Evolutionary conservation across 1,140 invertebrate genomes (phyloP), one percentile per base, ranked within the genome.

Genomic region (Steinernema feltiae): DNA sequence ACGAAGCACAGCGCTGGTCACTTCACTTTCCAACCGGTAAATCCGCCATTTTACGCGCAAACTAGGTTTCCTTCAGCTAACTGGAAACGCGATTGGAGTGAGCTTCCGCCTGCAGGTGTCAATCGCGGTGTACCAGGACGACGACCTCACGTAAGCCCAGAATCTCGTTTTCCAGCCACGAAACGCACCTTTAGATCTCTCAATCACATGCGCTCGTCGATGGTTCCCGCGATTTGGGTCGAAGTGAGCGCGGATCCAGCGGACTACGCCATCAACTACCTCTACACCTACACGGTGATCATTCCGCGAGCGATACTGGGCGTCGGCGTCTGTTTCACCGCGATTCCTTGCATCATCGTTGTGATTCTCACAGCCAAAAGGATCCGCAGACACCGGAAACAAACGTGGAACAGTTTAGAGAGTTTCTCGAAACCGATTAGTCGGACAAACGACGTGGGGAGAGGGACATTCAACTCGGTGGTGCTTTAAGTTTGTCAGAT

Each of bases 221-320:
- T 77, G 7, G 31, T 77, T 1, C 76, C 76, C 0, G 30, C 72
- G 1, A 46, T 77, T 29, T 70, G 48, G 17, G 21, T 77, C 7
- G 48, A 63, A 24, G 48, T 77, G 17, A 69, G 48, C 24, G 72
- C 74, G 3, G 72, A 30, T 2, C 73, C 74, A 69, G 48, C 24
- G 24, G 72, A 77, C 35, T 74, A 77, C 29, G 76, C 76, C 30
- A 69, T 69, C 2, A 71, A 77, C 32, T 77, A 74, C 32, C 72
- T 77, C 53, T 71, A 77, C 32, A 74, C 74, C 18, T 69, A 72
- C 35, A 77, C 72, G 0, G 72, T 70, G 27, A 71, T 70, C 0
- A 18, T 77, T 15, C 76, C 76, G 24, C 74, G 71, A 48, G 71
- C 71, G 12, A 53, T 77, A n/a, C 48, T 77, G 1, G 76, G 76